Base-by-base conservation (phyloP, 2,888 invertebrate species). In the Trichogramma evanescens region DNA sequence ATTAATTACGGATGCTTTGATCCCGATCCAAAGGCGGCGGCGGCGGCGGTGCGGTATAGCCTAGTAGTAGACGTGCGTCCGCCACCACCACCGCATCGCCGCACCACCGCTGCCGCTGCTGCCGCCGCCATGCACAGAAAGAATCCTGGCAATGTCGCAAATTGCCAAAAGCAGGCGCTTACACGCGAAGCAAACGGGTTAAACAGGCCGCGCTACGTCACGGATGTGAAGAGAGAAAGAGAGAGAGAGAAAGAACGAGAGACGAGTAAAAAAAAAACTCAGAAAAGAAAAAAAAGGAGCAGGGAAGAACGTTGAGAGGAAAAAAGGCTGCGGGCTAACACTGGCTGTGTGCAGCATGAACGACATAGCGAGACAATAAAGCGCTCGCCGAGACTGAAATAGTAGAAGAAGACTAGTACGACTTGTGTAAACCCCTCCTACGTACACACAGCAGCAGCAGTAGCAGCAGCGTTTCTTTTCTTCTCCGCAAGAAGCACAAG, bases 1-100 rank as follows among this genome's bases (percentile, higher is more conserved):
- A 64, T 64, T 64, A 64, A 64, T 64, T 62, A 64, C 58, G 53
- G 54, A 56, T 46, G 51, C 64, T 62, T 60, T 64, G 64, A 64
- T 62, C 62, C 55, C 56, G 59, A 54, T 63, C 54, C 60, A 54
- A 60, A 58, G 52, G 41, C 46, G 41, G 44, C 1, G 52, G 41
- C 46, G 41, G 44, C 1, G 8, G 9, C 3, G n/a, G n/a, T 39
- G 41, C n/a, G 38, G 42, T 46, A 46, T 51, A 39, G 48, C 5
- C 4, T 13, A 44, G 48, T 4, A 50, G 26, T 26, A 26, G 50
- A 6, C 5, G 50, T 1, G 10, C 41, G 42, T 10, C 10, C 44
- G 9, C 42, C 1, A 10, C 42, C 3, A 44, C 26, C 26, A 26
- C 26, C 26, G 26, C 26, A 2, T 26, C 26, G 26, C 26, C 26